Base-by-base conservation (phyloP, 2,888 invertebrate genomes). In the Balanococcus diminutus region DNA sequence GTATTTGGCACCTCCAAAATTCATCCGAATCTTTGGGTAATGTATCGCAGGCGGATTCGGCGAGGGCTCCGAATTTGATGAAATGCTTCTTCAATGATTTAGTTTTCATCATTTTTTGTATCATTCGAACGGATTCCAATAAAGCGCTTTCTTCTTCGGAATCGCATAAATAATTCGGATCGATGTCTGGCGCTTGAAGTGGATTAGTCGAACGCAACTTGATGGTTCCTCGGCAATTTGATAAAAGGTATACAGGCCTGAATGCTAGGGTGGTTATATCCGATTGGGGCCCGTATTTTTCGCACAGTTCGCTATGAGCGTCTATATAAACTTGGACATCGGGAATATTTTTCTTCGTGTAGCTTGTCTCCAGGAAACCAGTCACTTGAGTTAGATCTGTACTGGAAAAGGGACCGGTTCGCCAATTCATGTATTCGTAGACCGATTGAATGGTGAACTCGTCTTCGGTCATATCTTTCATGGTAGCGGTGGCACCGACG, bases 151-250 rank as follows among this genome's bases (percentile, higher is more conserved):
- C 87, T 87, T 92, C 92, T 31, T 89, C 88, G 32, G 89, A 89
- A 19, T 90, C 89, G 25, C 89, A 87, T 86, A 92, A 89, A 88
- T 92, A 92, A 87, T 92, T 91, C 16, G 92, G 91, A 86, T 92
- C 90, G 86, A 92, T 90, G 46, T 90, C 87, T 0, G 92, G 92
- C 86, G 90, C 90, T 0, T 91, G 90, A 39, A 89, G 88, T 1
- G 92, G 92, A 88, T 92, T 89, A 4, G 88, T 88, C 1, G 90
- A 90, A 86, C 89, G 89, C 22, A 93, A 89, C 75, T 89, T 87
- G 8, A 89, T 86, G 46, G 88, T 88, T 3, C 90, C 90, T 86
- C 88, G 88, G 85, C 89, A 89, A 19, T 88, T 87, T 0, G 89
- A 88, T 61, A 92, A 89, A 89, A 92, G 81, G 82, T 88, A 88